Conservation (phyloP, 2,113 vertebrate species). For the Chlamydotis undulata region DNA sequence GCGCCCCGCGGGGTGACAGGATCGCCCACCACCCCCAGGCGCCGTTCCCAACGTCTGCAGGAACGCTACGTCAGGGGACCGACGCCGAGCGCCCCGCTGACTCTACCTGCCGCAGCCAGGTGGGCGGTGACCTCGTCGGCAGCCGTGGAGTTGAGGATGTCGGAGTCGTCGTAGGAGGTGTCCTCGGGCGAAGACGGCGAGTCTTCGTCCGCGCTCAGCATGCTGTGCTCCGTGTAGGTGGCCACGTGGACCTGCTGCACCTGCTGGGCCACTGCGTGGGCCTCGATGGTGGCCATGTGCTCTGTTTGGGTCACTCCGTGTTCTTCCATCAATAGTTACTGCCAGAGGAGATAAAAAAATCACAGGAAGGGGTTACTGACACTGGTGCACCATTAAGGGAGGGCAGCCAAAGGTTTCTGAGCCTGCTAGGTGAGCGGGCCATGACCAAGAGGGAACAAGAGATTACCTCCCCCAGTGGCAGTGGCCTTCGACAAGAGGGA, state of each 20-base stretch:
- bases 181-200: constrained; percentile 95
- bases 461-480: neutral
- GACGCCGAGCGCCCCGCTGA: accelerated
- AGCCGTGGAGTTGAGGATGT: constrained; percentile 96
- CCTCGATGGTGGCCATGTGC: constrained; percentile 97
- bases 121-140: constrained; percentile 95
- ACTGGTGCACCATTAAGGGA: neutral
- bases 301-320: constrained; percentile 88
- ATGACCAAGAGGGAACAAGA: too few relatives aligned
- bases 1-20: accelerated
- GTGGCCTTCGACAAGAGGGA: accelerated
- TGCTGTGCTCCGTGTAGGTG: constrained; percentile 91
- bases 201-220: constrained; percentile 96
- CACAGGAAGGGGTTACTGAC: neutral
- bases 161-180: constrained; percentile 94
- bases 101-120: constrained; percentile 92
- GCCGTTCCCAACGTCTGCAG: neutral
- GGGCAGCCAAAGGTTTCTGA: neutral
- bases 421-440: neutral
- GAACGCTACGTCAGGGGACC: accelerated
- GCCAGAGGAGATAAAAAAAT: neutral
- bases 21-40: neutral
- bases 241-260: constrained; percentile 92
- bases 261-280: constrained; percentile 92
- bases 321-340: constrained; percentile 88